phyloP scores from a whole-genome alignment of 2,797 vertebrate species.

The Nannoperca obscura region DNA sequence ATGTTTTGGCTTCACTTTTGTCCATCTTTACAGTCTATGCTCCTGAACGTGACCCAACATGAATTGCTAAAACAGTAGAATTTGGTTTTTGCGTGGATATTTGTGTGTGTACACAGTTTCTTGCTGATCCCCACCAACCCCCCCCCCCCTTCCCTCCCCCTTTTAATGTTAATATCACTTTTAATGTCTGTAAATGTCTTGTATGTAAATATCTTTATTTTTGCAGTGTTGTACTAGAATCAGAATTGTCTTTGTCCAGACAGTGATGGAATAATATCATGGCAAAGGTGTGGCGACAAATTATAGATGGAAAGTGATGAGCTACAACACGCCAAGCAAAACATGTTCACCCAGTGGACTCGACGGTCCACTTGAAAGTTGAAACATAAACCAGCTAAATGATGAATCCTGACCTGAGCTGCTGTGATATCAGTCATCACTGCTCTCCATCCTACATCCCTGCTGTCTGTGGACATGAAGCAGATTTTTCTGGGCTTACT shows the following conservation, averaged over 20 bases:
- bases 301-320: background rate
- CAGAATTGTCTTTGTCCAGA: slow-evolving; percentile 24
- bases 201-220: slow-evolving; percentile 5
- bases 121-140: background rate
- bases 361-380: background rate
- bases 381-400: slow-evolving; percentile 4
- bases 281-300: background rate
- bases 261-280: slow-evolving; percentile 37
- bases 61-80: background rate
- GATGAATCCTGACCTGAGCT: slow-evolving; percentile 23
- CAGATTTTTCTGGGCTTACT: slow-evolving; percentile 42
- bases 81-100: background rate
- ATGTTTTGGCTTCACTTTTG: no score
- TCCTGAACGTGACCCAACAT: no score
- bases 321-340: background rate
- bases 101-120: background rate
- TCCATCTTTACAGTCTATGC: no score
- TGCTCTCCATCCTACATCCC: slow-evolving; percentile 55
- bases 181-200: slow-evolving; percentile 39
- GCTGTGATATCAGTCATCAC: slow-evolving; percentile 51
- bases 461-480: slow-evolving; percentile 47
- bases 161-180: slow-evolving; percentile 9
- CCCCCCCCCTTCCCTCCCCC: no score
- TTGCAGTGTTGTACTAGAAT: slow-evolving; percentile 6
- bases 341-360: background rate